phyloP scores from a whole-genome alignment of 2,113 vertebrate species.

The Etia nguti region DNA sequence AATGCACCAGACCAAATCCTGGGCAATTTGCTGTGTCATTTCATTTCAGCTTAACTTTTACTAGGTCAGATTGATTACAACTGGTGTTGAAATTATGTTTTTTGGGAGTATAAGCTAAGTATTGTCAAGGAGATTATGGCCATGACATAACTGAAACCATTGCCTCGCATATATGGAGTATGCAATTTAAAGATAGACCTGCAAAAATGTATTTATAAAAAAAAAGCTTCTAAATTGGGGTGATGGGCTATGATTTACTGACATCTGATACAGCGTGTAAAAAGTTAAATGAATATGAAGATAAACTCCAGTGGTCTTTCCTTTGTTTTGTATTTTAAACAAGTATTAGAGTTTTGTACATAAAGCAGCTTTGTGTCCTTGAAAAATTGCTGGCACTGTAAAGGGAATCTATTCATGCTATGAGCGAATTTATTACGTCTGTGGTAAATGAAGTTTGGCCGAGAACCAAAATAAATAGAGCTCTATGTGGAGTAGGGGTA shows the following conservation, averaged over 20 bases:
- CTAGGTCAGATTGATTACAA: conserved; percentile 1
- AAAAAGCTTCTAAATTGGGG: not conserved
- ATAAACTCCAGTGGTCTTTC: not conserved
- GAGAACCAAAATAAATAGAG: conserved; percentile 42
- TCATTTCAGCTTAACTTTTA: conserved; percentile 1
- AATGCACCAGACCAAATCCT: not conserved
- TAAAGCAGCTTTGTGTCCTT: conserved; percentile 20
- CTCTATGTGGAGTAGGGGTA: conserved; percentile 2
- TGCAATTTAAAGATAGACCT: not conserved
- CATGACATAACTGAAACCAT: not conserved
- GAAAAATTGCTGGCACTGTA: conserved; percentile 17
- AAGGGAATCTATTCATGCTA: conserved; percentile 3
- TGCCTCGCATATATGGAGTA: not conserved
- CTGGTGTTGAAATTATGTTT: not conserved
- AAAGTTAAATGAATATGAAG: not conserved
- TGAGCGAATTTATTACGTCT: conserved; percentile 41
- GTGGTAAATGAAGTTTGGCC: conserved; percentile 45
- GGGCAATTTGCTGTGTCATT: not conserved
- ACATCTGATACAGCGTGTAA: not conserved
- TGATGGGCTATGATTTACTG: not conserved
- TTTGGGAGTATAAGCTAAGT: not conserved
- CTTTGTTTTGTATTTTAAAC: not conserved
- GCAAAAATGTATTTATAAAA: not conserved
- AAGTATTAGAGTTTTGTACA: not conserved
- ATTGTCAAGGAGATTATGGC: not conserved